A percentile compares a stretch with the other conserved stretches of the same genome.
Conservation (phyloP, 2,888 invertebrate genomes). For the Thyatira batis region DNA sequence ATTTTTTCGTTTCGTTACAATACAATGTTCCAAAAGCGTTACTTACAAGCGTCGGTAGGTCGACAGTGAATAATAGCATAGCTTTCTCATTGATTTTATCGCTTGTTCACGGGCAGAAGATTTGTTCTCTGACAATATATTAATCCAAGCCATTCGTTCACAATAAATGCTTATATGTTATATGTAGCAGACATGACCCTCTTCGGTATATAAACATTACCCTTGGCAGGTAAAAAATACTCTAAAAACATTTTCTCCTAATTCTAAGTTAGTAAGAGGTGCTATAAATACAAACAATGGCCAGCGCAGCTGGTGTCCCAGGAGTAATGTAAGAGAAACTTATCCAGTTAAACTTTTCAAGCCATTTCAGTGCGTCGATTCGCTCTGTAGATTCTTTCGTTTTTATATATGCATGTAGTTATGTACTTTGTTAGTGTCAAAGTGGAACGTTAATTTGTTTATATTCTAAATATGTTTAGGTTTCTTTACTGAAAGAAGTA, state of each 20-base stretch:
- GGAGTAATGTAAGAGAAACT: constrained; percentile 54
- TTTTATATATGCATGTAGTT: constrained; percentile 8
- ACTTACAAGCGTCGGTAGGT: neutral
- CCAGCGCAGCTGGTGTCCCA: constrained; percentile 37
- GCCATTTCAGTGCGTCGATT: constrained; percentile 36
- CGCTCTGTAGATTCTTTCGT: constrained; percentile 31
- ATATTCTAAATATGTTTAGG: no score
- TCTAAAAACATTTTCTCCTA: constrained; percentile 37
- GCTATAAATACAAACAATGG: constrained; percentile 42
- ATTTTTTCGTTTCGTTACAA: neutral
- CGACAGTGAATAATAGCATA: neutral
- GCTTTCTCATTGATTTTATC: neutral
- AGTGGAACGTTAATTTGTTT: no score
- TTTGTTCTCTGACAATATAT: neutral
- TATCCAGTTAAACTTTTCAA: constrained; percentile 61
- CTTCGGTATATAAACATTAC: constrained; percentile 30
- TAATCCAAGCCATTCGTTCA: neutral
- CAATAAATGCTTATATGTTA: neutral
- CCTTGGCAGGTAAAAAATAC: constrained; percentile 37
- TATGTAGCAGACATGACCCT: constrained; percentile 3
- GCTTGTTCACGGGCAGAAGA: neutral
- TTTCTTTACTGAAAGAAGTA: no score
- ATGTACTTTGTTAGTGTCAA: no score
- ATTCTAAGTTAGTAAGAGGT: constrained; percentile 30
- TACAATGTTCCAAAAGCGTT: neutral